Evolutionary conservation across 2,888 invertebrate species (phyloP).

Genomic region (Scaptomyza flava): DNA sequence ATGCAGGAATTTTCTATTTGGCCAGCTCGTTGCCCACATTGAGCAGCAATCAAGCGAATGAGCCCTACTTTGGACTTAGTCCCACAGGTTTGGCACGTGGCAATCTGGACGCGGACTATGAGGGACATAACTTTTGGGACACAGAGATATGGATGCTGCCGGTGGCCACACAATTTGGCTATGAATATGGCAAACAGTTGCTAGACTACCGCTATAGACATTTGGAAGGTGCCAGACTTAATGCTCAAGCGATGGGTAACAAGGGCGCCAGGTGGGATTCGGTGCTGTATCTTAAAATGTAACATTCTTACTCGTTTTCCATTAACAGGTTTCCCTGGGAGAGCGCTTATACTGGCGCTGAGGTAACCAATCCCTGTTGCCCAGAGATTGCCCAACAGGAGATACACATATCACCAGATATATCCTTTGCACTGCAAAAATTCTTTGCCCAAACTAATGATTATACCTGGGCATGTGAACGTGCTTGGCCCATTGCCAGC

Average conservation of each 20-base stretch:
- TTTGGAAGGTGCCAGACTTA: conserved; percentile 85
- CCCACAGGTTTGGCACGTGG: conserved; percentile 86
- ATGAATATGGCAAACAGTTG: conserved; percentile 85
- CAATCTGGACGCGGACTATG: conserved; percentile 80
- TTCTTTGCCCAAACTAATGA: conserved; percentile 75
- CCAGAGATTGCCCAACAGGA: conserved; percentile 86
- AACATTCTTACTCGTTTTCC: neutral
- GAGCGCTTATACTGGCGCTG: conserved; percentile 87
- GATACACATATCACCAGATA: conserved; percentile 87
- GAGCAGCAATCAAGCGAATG: conserved; percentile 84
- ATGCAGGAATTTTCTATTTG: conserved; percentile 87
- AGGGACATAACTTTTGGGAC: conserved; percentile 88
- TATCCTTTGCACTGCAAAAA: conserved; percentile 85
- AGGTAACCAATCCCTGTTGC: conserved; percentile 87
- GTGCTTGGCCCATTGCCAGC: conserved; percentile 86
- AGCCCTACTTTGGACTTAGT: conserved; percentile 86
- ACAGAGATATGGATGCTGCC: conserved; percentile 88
- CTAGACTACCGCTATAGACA: conserved; percentile 86
- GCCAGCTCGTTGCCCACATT: conserved; percentile 86
- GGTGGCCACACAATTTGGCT: conserved; percentile 85
- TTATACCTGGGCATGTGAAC: conserved; percentile 79
- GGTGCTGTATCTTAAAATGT: neutral
- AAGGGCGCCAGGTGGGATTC: conserved; percentile 84
- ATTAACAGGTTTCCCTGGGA: conserved; percentile 87
- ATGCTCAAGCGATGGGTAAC: conserved; percentile 85